These are phyloP conservation scores for Cephus pulcher DNA, from an alignment of 2,888 invertebrate species.

Conservation along the genomic window DNA sequence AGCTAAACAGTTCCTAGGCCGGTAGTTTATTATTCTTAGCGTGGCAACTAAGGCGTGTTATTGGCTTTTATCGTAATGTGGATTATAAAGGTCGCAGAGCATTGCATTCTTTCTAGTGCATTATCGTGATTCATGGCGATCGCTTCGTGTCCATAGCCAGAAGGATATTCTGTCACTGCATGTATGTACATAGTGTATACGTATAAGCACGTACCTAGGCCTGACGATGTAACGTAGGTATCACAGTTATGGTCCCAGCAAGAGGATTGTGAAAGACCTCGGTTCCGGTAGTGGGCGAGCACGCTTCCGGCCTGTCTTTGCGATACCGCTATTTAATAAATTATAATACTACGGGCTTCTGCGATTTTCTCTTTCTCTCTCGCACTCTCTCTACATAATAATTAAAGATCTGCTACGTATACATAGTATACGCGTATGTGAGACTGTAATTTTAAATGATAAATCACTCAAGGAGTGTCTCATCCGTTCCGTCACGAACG, in stretches of 20 bases:
- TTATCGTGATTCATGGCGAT: background rate
- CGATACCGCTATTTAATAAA: constrained; percentile 28
- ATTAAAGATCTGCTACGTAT: too few relatives aligned
- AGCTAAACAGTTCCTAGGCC: background rate
- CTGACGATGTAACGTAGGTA: background rate
- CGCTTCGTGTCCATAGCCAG: background rate
- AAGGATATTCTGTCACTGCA: background rate
- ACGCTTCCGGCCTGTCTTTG: constrained; percentile 44
- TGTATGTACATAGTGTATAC: background rate
- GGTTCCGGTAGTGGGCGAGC: constrained; percentile 48
- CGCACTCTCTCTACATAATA: background rate
- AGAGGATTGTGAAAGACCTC: constrained; percentile 42
- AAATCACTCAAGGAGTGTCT: background rate
- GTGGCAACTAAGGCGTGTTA: background rate
- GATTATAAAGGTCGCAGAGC: background rate
- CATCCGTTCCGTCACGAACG: background rate
- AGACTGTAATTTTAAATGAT: background rate
- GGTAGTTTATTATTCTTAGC: background rate
- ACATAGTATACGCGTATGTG: background rate
- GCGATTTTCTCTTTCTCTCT: background rate
- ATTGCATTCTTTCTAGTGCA: background rate
- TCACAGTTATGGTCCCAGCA: background rate
- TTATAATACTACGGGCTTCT: background rate
- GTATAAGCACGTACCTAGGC: background rate
- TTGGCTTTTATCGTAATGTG: background rate